Evolutionary conservation across 2,888 invertebrate species (phyloP).

Genomic region (Melanostoma scalare): DNA sequence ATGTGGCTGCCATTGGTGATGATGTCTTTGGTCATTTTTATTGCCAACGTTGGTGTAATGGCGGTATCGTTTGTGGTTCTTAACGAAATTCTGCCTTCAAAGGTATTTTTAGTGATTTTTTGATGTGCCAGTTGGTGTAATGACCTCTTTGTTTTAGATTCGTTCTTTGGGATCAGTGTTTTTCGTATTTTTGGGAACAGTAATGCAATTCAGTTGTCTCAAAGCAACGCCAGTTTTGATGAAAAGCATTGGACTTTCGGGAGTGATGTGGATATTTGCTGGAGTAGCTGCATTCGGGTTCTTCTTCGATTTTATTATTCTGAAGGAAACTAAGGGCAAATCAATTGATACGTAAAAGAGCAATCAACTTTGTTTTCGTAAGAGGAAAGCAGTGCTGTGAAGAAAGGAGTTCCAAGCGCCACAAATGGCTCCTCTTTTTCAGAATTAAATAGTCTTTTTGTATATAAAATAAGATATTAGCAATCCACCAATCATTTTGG

Average conservation of each 20-base stretch:
- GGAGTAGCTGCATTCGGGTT: slow-evolving; percentile 75
- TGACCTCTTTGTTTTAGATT: slow-evolving; percentile 75
- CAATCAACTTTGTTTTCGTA: too few species aligned
- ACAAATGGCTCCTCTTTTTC: too few species aligned
- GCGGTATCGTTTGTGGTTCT: slow-evolving; percentile 8
- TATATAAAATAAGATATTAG: too few species aligned
- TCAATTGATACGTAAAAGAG: slow-evolving; percentile 1
- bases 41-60: slow-evolving; percentile 1
- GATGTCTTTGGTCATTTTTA: slow-evolving; percentile 11
- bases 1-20: slow-evolving; percentile 71
- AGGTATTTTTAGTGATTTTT: slow-evolving; percentile 75
- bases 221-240: slow-evolving; percentile 78
- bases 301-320: slow-evolving; percentile 76
- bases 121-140: neutral
- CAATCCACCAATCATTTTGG: too few species aligned
- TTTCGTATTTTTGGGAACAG: slow-evolving; percentile 75
- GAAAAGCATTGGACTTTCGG: slow-evolving; percentile 75
- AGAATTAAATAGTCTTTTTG: too few species aligned
- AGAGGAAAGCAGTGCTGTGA: too few species aligned
- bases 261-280: slow-evolving; percentile 79
- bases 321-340: slow-evolving; percentile 79
- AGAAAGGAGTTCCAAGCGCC: too few species aligned
- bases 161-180: slow-evolving; percentile 76
- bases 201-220: slow-evolving; percentile 76
- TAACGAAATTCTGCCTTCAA: slow-evolving; percentile 77